phyloP scores from a whole-genome alignment of 2,113 vertebrate genomes.

The Etia nguti region DNA sequence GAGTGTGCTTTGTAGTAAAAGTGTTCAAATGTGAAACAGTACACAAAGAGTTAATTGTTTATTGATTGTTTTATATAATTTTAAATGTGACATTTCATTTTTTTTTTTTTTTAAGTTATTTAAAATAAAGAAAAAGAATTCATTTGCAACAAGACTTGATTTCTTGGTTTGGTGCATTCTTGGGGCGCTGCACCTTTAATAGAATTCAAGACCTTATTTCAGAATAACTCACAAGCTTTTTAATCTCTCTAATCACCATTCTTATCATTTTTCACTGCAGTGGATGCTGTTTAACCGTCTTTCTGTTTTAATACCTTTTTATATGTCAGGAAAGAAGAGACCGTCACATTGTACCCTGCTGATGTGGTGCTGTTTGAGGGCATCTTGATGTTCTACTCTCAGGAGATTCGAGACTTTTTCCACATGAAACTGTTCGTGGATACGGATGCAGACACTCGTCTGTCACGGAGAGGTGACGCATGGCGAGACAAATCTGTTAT shows the following conservation, averaged over 20 bases:
- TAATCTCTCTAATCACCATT: not conserved
- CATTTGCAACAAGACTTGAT: not conserved
- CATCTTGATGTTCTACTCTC: constrained; percentile 94
- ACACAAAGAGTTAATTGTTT: not conserved
- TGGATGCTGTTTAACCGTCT: not conserved
- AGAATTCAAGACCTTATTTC: not conserved
- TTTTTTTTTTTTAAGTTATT: not conserved
- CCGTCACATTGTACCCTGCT: constrained; percentile 88
- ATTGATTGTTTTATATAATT: not conserved
- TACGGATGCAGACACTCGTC: constrained; percentile 91
- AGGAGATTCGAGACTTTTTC: constrained; percentile 93
- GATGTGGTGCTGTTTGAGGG: constrained; percentile 97
- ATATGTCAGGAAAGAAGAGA: constrained; percentile 86
- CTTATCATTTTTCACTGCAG: not conserved
- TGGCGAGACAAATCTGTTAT: not conserved
- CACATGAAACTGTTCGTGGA: constrained; percentile 99
- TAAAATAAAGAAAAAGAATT: not conserved
- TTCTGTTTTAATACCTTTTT: constrained; percentile 1
- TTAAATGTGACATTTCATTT: not conserved
- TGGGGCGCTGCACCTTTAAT: not conserved
- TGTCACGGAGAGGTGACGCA: constrained; percentile 88
- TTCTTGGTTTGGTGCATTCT: not conserved
- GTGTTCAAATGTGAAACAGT: not conserved
- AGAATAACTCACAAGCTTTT: not conserved
- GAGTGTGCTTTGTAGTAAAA: not conserved